phyloP scores from a whole-genome alignment of 2,113 vertebrate species.

The Anoplopoma fimbria region DNA sequence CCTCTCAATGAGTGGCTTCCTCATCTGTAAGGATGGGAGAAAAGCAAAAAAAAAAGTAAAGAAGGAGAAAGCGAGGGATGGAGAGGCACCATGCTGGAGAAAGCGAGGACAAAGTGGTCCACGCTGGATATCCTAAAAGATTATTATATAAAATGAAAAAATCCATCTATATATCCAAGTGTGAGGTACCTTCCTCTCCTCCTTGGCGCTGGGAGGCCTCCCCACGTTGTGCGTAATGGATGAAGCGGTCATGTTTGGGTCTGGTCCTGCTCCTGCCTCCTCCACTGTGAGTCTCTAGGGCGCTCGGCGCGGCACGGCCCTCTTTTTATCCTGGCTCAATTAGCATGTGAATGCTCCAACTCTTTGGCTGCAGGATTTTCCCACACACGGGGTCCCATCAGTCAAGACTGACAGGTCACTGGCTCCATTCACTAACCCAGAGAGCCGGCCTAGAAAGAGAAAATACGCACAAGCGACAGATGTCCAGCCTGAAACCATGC shows the following conservation, averaged over 20 bases:
- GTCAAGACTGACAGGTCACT: conserved; percentile 92
- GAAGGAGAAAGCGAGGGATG: too few species aligned
- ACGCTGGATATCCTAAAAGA: not conserved
- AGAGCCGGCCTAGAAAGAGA: conserved; percentile 72
- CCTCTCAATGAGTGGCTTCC: conserved; percentile 92
- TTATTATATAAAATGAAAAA: too few species aligned
- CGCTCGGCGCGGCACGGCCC: conserved; percentile 72
- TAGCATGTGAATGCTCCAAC: conserved; percentile 89
- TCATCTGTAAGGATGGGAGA: conserved; percentile 78
- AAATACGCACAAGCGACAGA: conserved; percentile 85
- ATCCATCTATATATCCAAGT: not conserved
- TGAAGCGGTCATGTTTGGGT: conserved; percentile 91
- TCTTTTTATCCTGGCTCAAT: conserved; percentile 88
- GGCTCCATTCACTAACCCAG: conserved; percentile 86
- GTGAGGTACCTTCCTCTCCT: conserved; percentile 90
- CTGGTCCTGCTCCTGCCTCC: too few species aligned
- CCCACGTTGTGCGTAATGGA: conserved; percentile 71
- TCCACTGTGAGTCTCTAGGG: conserved; percentile 70
- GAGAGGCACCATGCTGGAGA: not conserved
- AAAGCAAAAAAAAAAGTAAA: not conserved
- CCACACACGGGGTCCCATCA: conserved; percentile 90
- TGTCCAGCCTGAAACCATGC: conserved; percentile 87
- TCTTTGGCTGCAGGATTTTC: conserved; percentile 88
- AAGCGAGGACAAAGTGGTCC: not conserved
- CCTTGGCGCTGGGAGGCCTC: conserved; percentile 85